Evolutionary conservation across 2,113 vertebrate genomes (phyloP), one percentile per base, ranked within the genome.

Genomic region (Cololabis saira): DNA sequence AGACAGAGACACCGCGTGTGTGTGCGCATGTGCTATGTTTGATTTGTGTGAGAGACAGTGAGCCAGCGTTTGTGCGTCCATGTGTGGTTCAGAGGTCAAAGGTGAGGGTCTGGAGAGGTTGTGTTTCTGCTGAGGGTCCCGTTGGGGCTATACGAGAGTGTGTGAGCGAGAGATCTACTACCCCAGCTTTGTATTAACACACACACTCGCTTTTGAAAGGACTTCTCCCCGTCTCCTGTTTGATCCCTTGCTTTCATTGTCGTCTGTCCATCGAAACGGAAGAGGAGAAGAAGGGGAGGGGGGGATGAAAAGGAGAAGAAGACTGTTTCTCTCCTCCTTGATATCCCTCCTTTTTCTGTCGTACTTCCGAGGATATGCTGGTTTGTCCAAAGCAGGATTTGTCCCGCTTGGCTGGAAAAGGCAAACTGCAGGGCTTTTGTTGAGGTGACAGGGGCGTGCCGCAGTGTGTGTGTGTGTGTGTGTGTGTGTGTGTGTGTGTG

Each of bases 81-180:
- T 72, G 70, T 62, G 71, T 75, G 71, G 81, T 52, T 80, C 78
- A 69, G 60, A 81, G 89, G 89, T 91, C 81, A 74, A 71, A 92
- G 92, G 91, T 93, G 75, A 90, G 81, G 86, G 87, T 87, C 87
- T 90, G 87, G 90, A 82, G 62, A 89, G 87, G 81, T 83, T 84
- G 79, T 83, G 85, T 85, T 80, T 78, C 85, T 68, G 58, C 61
- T 53, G 80, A 85, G 62, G 68, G 87, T 87, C 90, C 89, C 91
- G 47, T 37, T 77, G 86, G 88, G 89, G 81, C 76, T 69, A 10
- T 89, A 77, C 43, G 47, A 45, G 66, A 45, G 66, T 67, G 76
- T 80, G 81, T 68, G 83, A 78, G 72, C 16, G 71, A 79, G 66
- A 83, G 82, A 76, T 80, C 76, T 87, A 84, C 75, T 77, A 74